Percentiles rank a stretch among this genome's conserved stretches.
phyloP scores from a whole-genome alignment of 2,113 vertebrate species.

The Melanocharis versteri region DNA sequence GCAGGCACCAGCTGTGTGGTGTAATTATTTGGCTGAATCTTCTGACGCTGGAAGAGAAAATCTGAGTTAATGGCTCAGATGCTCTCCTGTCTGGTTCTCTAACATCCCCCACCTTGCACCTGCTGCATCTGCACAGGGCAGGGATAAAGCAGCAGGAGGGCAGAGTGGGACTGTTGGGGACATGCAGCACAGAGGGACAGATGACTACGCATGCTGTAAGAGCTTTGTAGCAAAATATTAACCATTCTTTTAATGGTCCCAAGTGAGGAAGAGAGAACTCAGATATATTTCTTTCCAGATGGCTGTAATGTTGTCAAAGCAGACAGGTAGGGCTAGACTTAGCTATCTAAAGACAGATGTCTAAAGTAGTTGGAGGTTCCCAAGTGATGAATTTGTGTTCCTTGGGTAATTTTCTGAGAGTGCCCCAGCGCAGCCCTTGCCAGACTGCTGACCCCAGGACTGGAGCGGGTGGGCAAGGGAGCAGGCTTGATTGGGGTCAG shows the following conservation, averaged over 20 bases:
- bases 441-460: background rate
- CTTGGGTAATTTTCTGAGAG: background rate
- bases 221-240: conserved; percentile 13
- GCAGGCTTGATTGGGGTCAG: background rate
- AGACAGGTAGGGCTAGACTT: background rate
- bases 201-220: background rate
- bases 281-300: background rate
- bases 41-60: background rate
- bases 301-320: background rate
- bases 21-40: conserved; percentile 64
- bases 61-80: conserved; percentile 44
- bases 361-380: background rate
- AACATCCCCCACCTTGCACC: background rate
- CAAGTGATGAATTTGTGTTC: background rate
- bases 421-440: background rate
- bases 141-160: conserved; percentile 29
- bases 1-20: conserved; percentile 55
- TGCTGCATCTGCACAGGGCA: background rate
- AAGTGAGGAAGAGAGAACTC: background rate
- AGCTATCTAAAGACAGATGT: background rate
- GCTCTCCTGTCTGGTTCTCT: background rate
- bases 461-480: background rate
- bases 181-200: background rate
- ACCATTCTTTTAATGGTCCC: background rate
- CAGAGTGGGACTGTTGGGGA: background rate